Conservation (phyloP, 1,140 invertebrate genomes). For the Drosophila aff. region DNA sequence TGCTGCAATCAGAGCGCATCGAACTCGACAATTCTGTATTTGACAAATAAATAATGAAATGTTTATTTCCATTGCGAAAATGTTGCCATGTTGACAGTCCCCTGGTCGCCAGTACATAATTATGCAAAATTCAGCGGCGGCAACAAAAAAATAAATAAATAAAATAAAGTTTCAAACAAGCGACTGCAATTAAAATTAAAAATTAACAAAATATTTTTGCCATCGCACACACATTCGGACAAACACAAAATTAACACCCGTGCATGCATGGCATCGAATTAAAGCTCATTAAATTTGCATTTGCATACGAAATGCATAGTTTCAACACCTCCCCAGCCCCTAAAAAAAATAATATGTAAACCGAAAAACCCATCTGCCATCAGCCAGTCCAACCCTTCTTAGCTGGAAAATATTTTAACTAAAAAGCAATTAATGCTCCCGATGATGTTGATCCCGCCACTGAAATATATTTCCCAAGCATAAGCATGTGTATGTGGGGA, state of each 20-base stretch:
- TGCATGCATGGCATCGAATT: constrained; percentile 48
- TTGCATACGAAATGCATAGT: constrained; percentile 75
- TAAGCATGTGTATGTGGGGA: constrained; percentile 7
- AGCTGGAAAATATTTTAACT: constrained; percentile 39
- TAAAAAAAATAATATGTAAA: not conserved
- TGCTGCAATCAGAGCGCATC: constrained; percentile 19
- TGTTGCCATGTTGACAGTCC: constrained; percentile 55
- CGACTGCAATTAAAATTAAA: constrained; percentile 79
- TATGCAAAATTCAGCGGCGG: constrained; percentile 66
- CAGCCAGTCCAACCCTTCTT: constrained; percentile 2
- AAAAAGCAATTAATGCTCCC: constrained; percentile 69
- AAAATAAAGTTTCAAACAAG: constrained; percentile 60
- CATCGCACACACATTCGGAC: constrained; percentile 19
- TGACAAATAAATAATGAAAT: constrained; percentile 68
- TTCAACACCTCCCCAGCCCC: constrained; percentile 52
- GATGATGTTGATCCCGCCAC: constrained; percentile 40
- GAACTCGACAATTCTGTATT: constrained; percentile 26
- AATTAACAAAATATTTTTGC: constrained; percentile 76
- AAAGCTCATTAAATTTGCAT: constrained; percentile 80
- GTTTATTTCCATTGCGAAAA: constrained; percentile 50
- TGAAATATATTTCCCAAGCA: constrained; percentile 28
- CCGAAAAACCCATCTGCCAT: not conserved
- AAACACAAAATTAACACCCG: constrained; percentile 56
- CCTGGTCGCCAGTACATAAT: constrained; percentile 53
- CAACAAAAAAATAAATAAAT: constrained; percentile 43